Evolutionary conservation across 1,140 invertebrate genomes (phyloP), one percentile per base, ranked within the genome.

Genomic region (Brachionus koreanus): DNA sequence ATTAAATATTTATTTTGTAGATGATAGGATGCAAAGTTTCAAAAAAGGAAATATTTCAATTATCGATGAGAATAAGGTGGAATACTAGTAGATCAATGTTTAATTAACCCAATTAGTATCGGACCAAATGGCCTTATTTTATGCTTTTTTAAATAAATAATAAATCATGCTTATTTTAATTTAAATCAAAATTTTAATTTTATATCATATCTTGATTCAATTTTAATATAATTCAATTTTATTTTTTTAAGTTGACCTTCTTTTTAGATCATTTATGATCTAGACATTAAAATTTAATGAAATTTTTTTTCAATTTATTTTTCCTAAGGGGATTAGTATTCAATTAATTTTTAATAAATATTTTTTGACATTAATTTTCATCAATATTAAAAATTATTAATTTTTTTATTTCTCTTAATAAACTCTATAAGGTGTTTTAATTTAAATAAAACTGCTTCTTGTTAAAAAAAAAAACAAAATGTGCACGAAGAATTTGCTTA

Each of bases 101-200:
- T 72, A 72, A 72, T 72, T 72, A 72, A 74, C 69, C 69, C 25
- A 74, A 74, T 39, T 57, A 57, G 19, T 7, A 23, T 19, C 19
- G 63, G 13, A 67, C n/a, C 12, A 29, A 67, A 33, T 67, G 25
- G 35, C 63, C 29, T 67, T 67, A 13, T 67, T 37, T 67, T 35
- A 23, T 33, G 25, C 29, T n/a, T 67, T 33, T 67, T 12, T 12
- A 29, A 35, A 67, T 35, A 10, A 67, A 33, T 29, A 67, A 63
- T 63, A 23, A 65, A 35, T 29, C 61, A 65, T 65, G 61, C 29
- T 67, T 67, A 0, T n/a, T 67, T 13, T 35, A 67, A 29, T 35
- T 57, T 19, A 23, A 25, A 19, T 57, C 3, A 57, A 57, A 16
- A 19, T 57, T 57, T 16, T 57, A 57, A 6, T 57, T 57, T 57